Evolutionary conservation across 2,797 vertebrate genomes (phyloP), one percentile per base, ranked within the genome.

Genomic region (Hephaestus fuliginosus): DNA sequence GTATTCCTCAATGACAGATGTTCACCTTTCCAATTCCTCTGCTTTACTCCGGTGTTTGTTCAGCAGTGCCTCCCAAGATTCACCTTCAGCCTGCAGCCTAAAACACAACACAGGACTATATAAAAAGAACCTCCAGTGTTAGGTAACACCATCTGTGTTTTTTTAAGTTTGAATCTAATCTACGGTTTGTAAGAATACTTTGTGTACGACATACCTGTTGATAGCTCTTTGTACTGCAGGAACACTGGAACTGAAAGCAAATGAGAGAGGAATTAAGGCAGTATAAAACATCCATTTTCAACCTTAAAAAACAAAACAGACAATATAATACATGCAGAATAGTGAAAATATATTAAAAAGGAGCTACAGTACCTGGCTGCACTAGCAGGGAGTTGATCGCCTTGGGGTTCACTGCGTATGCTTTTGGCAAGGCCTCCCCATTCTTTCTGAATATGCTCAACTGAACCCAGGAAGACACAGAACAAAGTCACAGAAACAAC

Each of bases 21-120:
- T 81, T 93, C 70, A 96, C 96, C 83, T 92, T 89, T 95, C 78
- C 73, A 96, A 60, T 69, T 95, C 91, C 49, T 95, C 91, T 56
- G 95, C 93, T 91, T 91, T 95, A 56, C 61, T 79, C 41, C 52
- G 79, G 80, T 96, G 95, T 91, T 95, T 95, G 60, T 91, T 90
- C 33, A 96, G 73, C 28, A 96, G 91, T 0, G 88, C 73, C 68
- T 95, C 92, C 96, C 96, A 96, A 41, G 95, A 93, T 5, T 89
- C 80, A 86, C 90, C 92, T 89, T 96, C 96, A 73, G 81, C 77
- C 74, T 95, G 91, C 28, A 96, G 84, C 81, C 96, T 96, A 74
- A 76, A 92, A 86, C 25, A 86, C 13, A 91, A 64, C 22, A 82
- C 55, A 70, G 25, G 3, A 12, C 0, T 18, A 28, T 61, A 22